Conservation (phyloP, 2,797 vertebrate genomes). For the Gambelia wislizenii region DNA sequence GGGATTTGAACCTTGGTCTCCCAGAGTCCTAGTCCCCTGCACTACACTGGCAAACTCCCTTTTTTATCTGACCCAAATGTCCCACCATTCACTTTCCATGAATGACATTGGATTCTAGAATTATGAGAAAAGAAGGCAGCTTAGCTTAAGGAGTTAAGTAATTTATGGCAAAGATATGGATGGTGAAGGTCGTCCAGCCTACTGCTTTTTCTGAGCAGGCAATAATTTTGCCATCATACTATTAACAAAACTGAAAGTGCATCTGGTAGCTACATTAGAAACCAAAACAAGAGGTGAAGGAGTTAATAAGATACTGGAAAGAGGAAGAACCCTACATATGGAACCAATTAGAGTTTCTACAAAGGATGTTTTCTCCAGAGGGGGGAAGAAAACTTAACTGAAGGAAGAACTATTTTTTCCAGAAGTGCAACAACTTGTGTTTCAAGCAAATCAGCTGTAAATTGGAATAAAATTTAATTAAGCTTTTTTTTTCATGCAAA, state of each 20-base stretch:
- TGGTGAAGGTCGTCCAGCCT: not conserved
- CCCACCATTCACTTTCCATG: too few relatives aligned
- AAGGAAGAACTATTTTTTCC: not conserved
- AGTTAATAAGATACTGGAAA: constrained; percentile 32
- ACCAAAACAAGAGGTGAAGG: not conserved
- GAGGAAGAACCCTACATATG: not conserved
- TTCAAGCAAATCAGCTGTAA: constrained; percentile 28
- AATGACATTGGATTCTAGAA: too few relatives aligned
- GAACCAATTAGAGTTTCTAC: constrained; percentile 27
- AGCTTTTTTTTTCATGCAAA: constrained; percentile 33
- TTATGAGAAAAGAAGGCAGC: not conserved
- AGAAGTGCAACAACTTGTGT: constrained; percentile 13
- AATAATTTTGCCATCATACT: not conserved
- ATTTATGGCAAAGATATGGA: not conserved
- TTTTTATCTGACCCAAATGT: too few relatives aligned
- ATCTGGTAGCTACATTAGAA: not conserved
- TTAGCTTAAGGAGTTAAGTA: not conserved
- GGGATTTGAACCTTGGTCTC: too few relatives aligned
- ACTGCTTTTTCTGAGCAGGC: not conserved
- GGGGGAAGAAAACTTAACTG: not conserved
- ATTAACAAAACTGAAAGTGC: constrained; percentile 19
- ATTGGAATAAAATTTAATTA: constrained; percentile 6
- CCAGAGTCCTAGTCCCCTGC: too few relatives aligned
- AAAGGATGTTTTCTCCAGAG: constrained; percentile 36
- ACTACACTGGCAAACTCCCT: too few relatives aligned